phyloP scores from a whole-genome alignment of 2,113 vertebrate genomes.

The Cheirogaleus medius region DNA sequence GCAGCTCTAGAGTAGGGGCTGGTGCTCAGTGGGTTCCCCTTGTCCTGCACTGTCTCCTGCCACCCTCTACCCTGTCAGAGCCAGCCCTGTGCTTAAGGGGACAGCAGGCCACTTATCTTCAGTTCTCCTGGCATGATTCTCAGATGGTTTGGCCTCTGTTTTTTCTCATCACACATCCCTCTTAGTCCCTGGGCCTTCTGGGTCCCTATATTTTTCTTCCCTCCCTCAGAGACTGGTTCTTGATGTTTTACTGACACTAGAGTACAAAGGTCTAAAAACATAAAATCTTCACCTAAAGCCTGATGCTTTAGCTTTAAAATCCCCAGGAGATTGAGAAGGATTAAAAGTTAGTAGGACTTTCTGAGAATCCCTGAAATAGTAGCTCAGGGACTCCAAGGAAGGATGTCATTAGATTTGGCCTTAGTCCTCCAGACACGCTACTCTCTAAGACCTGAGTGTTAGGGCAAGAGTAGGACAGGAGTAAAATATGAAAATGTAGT shows the following conservation, averaged over 20 bases:
- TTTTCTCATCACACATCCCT: not conserved
- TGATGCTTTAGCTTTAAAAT: not conserved
- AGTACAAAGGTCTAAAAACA: not conserved
- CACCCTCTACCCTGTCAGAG: not conserved
- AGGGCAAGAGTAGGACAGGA: not conserved
- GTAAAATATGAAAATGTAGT: not conserved
- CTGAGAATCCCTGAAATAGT: not conserved
- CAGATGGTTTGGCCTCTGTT: not conserved
- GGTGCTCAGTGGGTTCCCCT: not conserved
- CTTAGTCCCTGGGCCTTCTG: not conserved
- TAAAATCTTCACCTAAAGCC: not conserved
- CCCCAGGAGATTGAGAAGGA: not conserved
- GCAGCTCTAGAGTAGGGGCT: not conserved
- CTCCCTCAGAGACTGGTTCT: not conserved
- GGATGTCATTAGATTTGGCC: not conserved
- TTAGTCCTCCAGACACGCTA: not conserved
- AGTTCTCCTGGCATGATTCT: not conserved
- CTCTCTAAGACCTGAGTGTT: not conserved
- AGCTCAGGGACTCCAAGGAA: not conserved
- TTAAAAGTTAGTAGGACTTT: not conserved
- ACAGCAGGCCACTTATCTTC: not conserved
- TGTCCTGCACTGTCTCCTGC: not conserved
- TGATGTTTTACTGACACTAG: not conserved
- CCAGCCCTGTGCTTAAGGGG: not conserved
- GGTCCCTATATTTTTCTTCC: not conserved